A percentile compares a stretch with the other conserved stretches of the same genome.
phyloP scores from a whole-genome alignment of 2,797 vertebrate genomes.

The Ibycter americanus region DNA sequence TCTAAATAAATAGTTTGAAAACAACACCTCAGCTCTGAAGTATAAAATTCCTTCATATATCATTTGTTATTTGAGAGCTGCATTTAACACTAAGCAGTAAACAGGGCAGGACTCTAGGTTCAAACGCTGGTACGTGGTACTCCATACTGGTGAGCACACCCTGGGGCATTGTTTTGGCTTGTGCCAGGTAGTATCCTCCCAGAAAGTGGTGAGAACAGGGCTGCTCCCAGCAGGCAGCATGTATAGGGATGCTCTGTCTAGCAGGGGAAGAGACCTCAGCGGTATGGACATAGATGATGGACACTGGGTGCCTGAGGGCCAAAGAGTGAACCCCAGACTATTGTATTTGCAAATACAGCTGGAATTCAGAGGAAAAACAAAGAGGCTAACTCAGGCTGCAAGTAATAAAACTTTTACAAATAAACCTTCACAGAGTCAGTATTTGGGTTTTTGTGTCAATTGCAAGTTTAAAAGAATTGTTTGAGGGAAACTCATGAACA shows the following conservation, averaged over 20 bases:
- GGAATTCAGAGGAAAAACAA: neutral
- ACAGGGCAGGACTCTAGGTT: neutral
- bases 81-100: neutral
- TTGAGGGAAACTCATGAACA: neutral
- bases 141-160: neutral
- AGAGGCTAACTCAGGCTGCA: neutral
- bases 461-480: neutral
- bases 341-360: neutral
- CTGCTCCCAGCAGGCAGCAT: neutral
- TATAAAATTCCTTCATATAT: neutral
- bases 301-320: neutral
- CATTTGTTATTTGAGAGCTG: neutral
- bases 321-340: neutral
- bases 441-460: neutral
- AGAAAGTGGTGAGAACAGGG: neutral
- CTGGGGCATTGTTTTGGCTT: neutral
- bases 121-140: too few relatives aligned
- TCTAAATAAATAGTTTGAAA: neutral
- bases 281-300: rapidly evolving
- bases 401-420: neutral
- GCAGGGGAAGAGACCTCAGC: neutral
- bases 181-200: neutral
- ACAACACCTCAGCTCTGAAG: neutral
- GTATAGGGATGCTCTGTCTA: neutral
- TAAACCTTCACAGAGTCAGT: neutral